A percentile compares a stretch with the other conserved stretches of the same genome.
Evolutionary conservation across 2,888 invertebrate species (phyloP).

Genomic region (Sphecodes monilicornis): DNA sequence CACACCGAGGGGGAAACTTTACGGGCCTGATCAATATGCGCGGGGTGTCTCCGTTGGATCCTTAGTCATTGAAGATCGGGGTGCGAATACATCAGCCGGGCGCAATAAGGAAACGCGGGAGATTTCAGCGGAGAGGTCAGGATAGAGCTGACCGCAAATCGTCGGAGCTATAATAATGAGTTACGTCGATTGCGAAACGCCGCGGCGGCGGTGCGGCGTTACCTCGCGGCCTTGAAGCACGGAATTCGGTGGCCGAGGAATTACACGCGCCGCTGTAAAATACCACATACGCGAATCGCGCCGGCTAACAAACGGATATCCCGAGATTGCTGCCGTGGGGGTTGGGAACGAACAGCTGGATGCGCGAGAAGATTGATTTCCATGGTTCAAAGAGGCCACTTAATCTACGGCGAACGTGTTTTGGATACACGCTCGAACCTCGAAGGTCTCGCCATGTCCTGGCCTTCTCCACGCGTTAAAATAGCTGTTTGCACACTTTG

Average conservation of each 20-base stretch:
- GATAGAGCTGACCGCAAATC: constrained; percentile 54
- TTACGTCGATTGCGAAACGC: constrained; percentile 51
- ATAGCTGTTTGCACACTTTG: neutral
- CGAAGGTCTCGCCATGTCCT: neutral
- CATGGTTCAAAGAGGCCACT: neutral
- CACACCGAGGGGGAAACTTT: neutral
- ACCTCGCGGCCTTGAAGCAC: constrained; percentile 50
- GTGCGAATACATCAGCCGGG: constrained; percentile 5
- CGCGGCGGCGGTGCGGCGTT: constrained; percentile 19
- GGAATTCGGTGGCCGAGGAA: constrained; percentile 57
- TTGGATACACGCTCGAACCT: constrained; percentile 1
- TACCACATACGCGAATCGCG: constrained; percentile 40
- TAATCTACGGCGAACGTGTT: neutral
- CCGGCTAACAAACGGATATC: constrained; percentile 33
- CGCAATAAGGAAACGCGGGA: constrained; percentile 49
- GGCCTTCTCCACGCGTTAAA: neutral
- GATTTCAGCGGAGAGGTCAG: constrained; percentile 48
- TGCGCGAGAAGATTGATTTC: constrained; percentile 45
- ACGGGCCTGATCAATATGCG: constrained; percentile 4
- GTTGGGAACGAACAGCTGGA: constrained; percentile 6
- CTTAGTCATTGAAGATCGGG: constrained; percentile 25
- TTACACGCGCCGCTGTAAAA: constrained; percentile 53
- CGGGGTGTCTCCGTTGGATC: neutral
- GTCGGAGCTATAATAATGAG: constrained; percentile 55
- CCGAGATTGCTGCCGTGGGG: constrained; percentile 44